A percentile compares a stretch with the other conserved stretches of the same genome.
Evolutionary conservation across 2,113 vertebrate genomes (phyloP).

Genomic region (Tringa solitaria): DNA sequence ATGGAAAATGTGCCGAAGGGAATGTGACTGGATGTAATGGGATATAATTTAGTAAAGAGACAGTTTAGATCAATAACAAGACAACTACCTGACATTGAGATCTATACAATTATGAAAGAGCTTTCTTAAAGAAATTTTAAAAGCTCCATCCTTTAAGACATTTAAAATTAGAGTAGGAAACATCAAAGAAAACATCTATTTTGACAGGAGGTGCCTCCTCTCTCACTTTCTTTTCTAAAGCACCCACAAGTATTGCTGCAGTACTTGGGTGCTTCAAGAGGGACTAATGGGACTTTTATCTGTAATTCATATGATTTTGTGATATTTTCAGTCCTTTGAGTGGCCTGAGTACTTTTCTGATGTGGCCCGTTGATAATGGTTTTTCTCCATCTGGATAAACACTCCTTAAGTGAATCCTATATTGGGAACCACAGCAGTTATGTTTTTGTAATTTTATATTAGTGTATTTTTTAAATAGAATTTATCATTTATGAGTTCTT

Average conservation of each 20-base stretch:
- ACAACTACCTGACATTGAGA: not conserved
- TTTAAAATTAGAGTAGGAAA: conserved; percentile 11
- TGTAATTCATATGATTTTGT: not conserved
- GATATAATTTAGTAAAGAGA: conserved; percentile 20
- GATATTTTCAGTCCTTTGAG: conserved; percentile 1
- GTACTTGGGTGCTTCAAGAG: not conserved
- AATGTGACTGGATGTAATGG: not conserved
- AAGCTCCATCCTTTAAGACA: not conserved
- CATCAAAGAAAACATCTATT: not conserved
- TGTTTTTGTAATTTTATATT: not conserved
- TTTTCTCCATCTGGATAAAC: conserved; percentile 14
- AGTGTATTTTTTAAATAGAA: not conserved
- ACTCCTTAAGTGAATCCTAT: not conserved
- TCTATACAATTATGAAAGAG: not conserved
- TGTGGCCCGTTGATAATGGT: not conserved
- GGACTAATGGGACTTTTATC: not conserved
- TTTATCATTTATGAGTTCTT: not conserved
- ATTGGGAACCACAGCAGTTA: not conserved
- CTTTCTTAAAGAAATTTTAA: not conserved
- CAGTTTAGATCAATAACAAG: conserved; percentile 19
- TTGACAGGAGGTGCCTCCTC: not conserved
- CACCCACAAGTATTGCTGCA: not conserved
- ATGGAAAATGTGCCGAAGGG: not conserved
- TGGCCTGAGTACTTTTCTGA: not conserved
- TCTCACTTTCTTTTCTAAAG: not conserved